Evolutionary conservation across 2,888 invertebrate genomes (phyloP), one percentile per base, ranked within the genome.

Genomic region (Zygothrica quintamaculata): DNA sequence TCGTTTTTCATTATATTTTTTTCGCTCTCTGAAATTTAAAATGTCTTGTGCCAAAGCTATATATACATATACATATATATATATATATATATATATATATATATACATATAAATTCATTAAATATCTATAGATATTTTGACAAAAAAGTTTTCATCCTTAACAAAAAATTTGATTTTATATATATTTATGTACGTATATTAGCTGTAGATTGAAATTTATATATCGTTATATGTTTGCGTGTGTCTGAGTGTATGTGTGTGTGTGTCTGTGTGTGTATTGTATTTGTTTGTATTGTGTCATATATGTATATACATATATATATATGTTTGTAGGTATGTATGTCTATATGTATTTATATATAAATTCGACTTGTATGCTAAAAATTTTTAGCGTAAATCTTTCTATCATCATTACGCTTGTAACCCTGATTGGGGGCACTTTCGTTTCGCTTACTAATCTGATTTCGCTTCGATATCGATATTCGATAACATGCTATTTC

Each of bases 11-110:
- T 57, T 70, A 53, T 47, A 16, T n/a, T 34, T 50, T 59, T 33
- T 22, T 44, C 44, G 36, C 29, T n/a, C 46, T 46, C 47, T 39
- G 62, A 72, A 53, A 25, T 33, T 50, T 60, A 59, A 69, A 68
- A 80, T 84, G 81, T 85, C 71, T 71, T 80, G 88, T 89, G 88
- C 88, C 88, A 89, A 89, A 86, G 90, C 88, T 87, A 77, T 69
- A 71, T 55, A 66, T 69, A 43, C 26, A 50, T 40, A 62, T 55
- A 57, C 18, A 25, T 48, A 52, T n/a, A 61, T 56, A 43, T 53
- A 16, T 39, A 18, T 11, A 50, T 22, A 43, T 55, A 53, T 58
- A 12, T 50, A 25, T 11, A 11, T 18, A 16, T 26, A n/a, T 40
- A 8, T 26, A 26, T 6, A 26, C 26, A 26, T 6, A 26, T 26